phyloP scores from a whole-genome alignment of 2,797 vertebrate species.

The Columba guinea region DNA sequence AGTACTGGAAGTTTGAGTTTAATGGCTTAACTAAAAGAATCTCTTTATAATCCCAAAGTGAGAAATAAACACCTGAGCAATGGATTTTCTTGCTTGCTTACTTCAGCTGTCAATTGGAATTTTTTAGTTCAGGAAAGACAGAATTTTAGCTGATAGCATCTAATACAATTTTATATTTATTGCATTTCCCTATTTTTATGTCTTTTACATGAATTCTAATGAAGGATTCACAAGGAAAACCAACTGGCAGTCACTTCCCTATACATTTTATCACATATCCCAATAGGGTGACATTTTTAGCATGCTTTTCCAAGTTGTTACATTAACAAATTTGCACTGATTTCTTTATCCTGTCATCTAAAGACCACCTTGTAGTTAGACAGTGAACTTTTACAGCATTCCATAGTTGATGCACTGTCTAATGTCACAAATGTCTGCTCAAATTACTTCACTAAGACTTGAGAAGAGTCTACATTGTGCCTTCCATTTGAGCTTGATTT shows the following conservation, averaged over 20 bases:
- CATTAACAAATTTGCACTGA: conserved; percentile 84
- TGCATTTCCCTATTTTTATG: conserved; percentile 32
- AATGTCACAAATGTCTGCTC: conserved; percentile 90
- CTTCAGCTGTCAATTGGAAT: background rate
- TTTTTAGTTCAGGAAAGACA: background rate
- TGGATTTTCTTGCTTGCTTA: background rate
- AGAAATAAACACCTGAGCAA: background rate
- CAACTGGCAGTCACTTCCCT: conserved; percentile 63
- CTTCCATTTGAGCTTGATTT: conserved; percentile 84
- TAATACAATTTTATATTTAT: conserved; percentile 16
- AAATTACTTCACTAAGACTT: conserved; percentile 81
- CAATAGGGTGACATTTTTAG: conserved; percentile 76
- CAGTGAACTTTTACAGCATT: conserved; percentile 78
- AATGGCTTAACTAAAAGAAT: background rate
- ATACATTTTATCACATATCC: conserved; percentile 75
- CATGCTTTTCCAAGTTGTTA: conserved; percentile 84
- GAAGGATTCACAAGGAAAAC: conserved; percentile 47
- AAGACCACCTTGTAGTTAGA: conserved; percentile 81
- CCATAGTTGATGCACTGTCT: conserved; percentile 82
- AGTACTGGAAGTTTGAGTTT: background rate
- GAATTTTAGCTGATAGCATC: background rate
- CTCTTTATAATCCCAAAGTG: background rate
- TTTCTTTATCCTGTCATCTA: conserved; percentile 82
- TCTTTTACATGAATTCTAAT: conserved; percentile 44
- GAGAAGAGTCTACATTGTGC: conserved; percentile 80